Base-by-base conservation (phyloP, 2,113 vertebrate genomes). In the Pterocles orientalis region DNA sequence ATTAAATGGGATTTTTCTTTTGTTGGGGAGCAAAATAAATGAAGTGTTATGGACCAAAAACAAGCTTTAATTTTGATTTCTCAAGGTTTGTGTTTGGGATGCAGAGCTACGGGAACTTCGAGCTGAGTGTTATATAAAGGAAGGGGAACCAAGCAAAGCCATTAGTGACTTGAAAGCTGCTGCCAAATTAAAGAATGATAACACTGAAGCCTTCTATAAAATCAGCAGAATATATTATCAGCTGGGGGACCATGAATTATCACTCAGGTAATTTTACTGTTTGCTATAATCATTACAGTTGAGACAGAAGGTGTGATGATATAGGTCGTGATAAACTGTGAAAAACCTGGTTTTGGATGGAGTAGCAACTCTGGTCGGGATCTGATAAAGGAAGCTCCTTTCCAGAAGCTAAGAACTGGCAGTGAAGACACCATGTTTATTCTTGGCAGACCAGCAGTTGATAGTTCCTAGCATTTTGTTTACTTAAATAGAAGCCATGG, bases 171-270 rank as follows among this genome's bases (percentile, higher is more conserved):
- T 99, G 65, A 99, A 99, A 98, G 99, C 99, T 69, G 96, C 99
- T 53, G 99, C 99, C 72, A 99, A 99, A 96, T 95, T 99, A 94
- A 99, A 98, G 97, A 99, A 86, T n/a, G 99, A 99, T 97, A 99
- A 99, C 82, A 99, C 99, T 8, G 98, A 99, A 97, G 99, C 99
- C 34, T 99, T 99, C 97, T 99, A 99, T 98, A 99, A 98, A 97
- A 99, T 99, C 97, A 99, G 99, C 98, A 99, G 57, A 70, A 99
- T 99, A 97, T 99, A 99, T 95, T 99, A 99, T 91, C 97, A 98
- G 39, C 98, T 99, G 50, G 99, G 99, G 92, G 99, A 99, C 97
- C 99, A 99, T 7, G 99, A 99, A 91, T 98, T 99, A 97, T 99
- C 99, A 66, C 99, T 99, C 95, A 99, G 98, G 99, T 99, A 97